These are phyloP conservation scores for Apostichopus japonicus DNA, from an alignment of 35 echinoderm and acorn worm genomes.

Conservation along the genomic window DNA sequence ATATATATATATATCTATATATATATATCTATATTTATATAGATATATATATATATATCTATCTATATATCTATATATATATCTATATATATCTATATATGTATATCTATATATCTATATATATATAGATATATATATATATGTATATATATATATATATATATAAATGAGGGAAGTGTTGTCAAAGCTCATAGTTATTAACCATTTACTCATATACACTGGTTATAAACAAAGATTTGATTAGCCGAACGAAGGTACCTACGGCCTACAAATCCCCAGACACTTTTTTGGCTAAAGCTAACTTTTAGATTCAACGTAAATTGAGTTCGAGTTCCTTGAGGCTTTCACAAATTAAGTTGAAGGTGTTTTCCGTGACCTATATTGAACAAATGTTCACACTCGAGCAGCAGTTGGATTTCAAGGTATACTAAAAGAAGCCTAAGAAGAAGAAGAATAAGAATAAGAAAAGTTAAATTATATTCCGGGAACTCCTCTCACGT, in stretches of 20 bases:
- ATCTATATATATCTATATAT: too few relatives aligned
- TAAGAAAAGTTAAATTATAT: slow-evolving; percentile 3
- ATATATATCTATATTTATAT: too few relatives aligned
- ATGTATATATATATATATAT: too few relatives aligned
- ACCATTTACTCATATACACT: background rate
- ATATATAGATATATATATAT: too few relatives aligned
- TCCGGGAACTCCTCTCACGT: background rate
- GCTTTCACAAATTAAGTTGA: slow-evolving; percentile 45
- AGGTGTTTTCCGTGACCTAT: slow-evolving; percentile 50
- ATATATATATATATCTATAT: too few relatives aligned
- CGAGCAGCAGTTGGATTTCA: slow-evolving; percentile 24
- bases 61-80: too few relatives aligned
- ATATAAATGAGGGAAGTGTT: too few relatives aligned
- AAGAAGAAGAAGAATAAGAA: background rate
- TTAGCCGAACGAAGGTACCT: slow-evolving; percentile 21
- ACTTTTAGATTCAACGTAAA: slow-evolving; percentile 22
- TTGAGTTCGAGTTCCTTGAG: slow-evolving; percentile 32
- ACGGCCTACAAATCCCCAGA: slow-evolving; percentile 31
- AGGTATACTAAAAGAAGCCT: background rate
- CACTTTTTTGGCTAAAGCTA: background rate
- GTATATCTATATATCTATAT: too few relatives aligned
- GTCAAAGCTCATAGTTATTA: too few relatives aligned
- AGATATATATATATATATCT: too few relatives aligned
- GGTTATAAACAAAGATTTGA: slow-evolving; percentile 20
- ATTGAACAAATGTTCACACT: slow-evolving; percentile 53